Evolutionary conservation across 2,888 invertebrate genomes (phyloP), one percentile per base, ranked within the genome.

Genomic region (Leuctra nigra): DNA sequence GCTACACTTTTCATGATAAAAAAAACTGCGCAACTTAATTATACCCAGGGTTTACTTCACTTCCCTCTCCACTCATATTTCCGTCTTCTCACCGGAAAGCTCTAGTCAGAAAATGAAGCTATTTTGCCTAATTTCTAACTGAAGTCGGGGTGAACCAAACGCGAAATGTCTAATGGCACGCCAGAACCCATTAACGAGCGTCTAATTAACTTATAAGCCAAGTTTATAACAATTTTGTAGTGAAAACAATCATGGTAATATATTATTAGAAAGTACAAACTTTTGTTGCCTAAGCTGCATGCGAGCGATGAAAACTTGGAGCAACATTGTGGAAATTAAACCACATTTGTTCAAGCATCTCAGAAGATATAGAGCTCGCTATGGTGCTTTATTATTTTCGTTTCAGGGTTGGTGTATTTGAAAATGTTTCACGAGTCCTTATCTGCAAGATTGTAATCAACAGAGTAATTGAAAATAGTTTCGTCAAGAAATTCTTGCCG

Each of bases 71-170:
- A n/a, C n/a, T n/a, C n/a, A n/a, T n/a, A n/a, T n/a, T 22, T 44
- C 55, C 25, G 38, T 38, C 18, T 38, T 55, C 23, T 41, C 47
- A 22, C 54, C 47, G 57, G 57, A 57, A 57, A 18, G 48, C 57
- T 44, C 48, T 46, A 58, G 50, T 52, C 48, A 55, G n/a, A 55
- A 58, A 58, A 58, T 58, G 55, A 58, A 55, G 38, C 59, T 56
- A 59, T 59, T 59, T 59, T 59, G 56, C 54, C 53, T 59, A 59
- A 59, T 59, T 57, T 59, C 53, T 39, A 58, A 58, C 58, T 58
- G 24, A 55, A 59, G 16, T 33, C 54, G 23, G 35, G 54, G 50
- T 33, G 18, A 50, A 18, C 22, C 50, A 35, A 41, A 29, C 29
- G 38, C 56, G 57, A 35, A 35, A 47, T 53, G 47, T 57, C 46